Evolutionary conservation across 2,797 vertebrate genomes (phyloP).

Genomic region (Podarcis lilfordi): DNA sequence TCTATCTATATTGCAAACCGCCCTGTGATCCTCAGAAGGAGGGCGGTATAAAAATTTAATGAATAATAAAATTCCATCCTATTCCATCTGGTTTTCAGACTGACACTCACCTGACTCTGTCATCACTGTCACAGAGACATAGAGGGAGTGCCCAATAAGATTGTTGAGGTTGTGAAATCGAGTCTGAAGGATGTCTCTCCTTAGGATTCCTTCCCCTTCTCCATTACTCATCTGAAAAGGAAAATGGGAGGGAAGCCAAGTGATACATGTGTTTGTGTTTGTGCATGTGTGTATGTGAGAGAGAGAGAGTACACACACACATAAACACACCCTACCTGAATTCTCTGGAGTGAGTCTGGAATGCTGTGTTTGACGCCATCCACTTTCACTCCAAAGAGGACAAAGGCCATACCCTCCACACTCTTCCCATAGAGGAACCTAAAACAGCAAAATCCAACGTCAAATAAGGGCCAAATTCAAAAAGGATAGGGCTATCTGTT

Average conservation of each 20-base stretch:
- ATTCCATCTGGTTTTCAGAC: not conserved
- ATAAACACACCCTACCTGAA: conserved; percentile 54
- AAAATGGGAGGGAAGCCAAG: not conserved
- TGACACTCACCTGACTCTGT: conserved; percentile 79
- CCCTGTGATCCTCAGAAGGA: too few species aligned
- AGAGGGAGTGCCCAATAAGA: conserved; percentile 78
- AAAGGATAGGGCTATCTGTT: too few species aligned
- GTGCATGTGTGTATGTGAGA: too few species aligned
- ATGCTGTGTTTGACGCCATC: conserved; percentile 65
- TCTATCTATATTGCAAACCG: too few species aligned
- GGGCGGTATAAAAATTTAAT: too few species aligned
- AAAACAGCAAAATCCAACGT: not conserved
- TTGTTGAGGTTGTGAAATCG: conserved; percentile 45
- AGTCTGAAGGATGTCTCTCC: conserved; percentile 63
- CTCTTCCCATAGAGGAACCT: conserved; percentile 77
- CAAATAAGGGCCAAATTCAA: not conserved
- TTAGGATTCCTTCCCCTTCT: conserved; percentile 64
- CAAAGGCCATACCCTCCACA: conserved; percentile 67
- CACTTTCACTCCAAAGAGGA: conserved; percentile 75
- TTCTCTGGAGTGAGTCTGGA: conserved; percentile 66
- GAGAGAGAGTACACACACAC: too few species aligned
- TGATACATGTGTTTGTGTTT: too few species aligned
- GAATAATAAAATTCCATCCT: too few species aligned
- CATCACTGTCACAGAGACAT: conserved; percentile 82
- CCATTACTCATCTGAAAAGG: conserved; percentile 74